A percentile compares a stretch with the other conserved stretches of the same genome.
Conservation (phyloP, 1,140 invertebrate species). For the Dendrolimus kikuchii region DNA sequence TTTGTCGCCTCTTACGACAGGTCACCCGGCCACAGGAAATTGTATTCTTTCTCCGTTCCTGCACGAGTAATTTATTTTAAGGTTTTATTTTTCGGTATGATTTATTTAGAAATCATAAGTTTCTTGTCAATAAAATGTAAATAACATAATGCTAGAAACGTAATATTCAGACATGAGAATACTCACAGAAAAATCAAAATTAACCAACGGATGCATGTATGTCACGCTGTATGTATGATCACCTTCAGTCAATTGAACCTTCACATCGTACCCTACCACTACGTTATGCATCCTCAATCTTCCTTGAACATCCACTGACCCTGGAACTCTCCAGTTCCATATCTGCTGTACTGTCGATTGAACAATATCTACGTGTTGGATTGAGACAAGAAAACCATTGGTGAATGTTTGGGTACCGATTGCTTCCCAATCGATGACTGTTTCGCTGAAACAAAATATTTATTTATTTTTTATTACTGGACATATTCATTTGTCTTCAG, state of each 20-base stretch:
- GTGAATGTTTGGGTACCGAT: conserved; percentile 9
- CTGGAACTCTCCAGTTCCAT: conserved; percentile 10
- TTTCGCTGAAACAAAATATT: conserved; percentile 14
- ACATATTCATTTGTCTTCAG: too few species aligned
- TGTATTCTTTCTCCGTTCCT: too few species aligned
- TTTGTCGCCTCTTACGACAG: too few species aligned
- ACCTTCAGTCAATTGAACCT: conserved; percentile 8
- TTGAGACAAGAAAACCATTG: conserved; percentile 17
- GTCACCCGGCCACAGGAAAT: too few species aligned
- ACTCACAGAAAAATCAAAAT: conserved; percentile 22
- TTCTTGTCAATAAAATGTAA: too few species aligned
- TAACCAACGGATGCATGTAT: conserved; percentile 15
- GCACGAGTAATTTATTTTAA: too few species aligned
- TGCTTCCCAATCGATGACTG: conserved; percentile 10
- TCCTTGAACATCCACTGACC: conserved; percentile 12
- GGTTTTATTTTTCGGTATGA: too few species aligned
- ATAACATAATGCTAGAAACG: neutral
- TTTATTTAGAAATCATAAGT: too few species aligned
- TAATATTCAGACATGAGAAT: neutral
- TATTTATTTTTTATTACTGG: too few species aligned
- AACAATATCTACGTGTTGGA: conserved; percentile 19
- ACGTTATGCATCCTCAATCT: conserved; percentile 20
- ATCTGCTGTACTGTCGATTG: conserved; percentile 17
- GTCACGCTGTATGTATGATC: conserved; percentile 11
- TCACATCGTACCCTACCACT: conserved; percentile 21